A percentile compares a stretch with the other conserved stretches of the same genome.
Conservation (phyloP, 2,888 invertebrate species). For the Bruchidius siliquastri region DNA sequence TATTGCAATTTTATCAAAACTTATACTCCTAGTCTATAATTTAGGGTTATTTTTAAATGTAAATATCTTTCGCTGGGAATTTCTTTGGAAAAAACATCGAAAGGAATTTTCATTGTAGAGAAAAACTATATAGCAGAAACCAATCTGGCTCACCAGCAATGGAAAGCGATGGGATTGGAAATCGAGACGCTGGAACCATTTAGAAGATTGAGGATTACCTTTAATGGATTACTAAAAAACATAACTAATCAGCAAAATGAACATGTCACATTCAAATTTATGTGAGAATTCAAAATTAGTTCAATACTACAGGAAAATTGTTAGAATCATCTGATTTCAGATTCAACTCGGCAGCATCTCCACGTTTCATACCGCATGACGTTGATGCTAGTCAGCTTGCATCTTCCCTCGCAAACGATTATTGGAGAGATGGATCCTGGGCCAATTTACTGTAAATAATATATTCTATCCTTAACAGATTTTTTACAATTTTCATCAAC, state of each 20-base stretch:
- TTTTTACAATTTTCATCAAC: neutral
- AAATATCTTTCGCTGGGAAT: no score
- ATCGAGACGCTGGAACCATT: conserved; percentile 60
- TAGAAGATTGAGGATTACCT: conserved; percentile 59
- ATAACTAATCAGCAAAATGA: conserved; percentile 43
- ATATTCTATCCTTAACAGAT: neutral
- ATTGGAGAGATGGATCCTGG: conserved; percentile 58
- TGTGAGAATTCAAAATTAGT: conserved; percentile 48
- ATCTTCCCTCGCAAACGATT: conserved; percentile 53
- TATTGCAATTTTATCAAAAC: no score
- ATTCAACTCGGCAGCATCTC: conserved; percentile 52
- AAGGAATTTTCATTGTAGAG: conserved; percentile 6
- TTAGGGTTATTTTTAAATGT: no score
- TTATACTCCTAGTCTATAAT: no score
- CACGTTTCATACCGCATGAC: conserved; percentile 53
- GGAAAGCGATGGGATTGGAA: conserved; percentile 58
- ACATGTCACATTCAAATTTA: conserved; percentile 55
- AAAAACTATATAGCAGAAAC: conserved; percentile 9
- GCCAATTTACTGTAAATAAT: conserved; percentile 47
- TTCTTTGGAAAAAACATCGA: no score
- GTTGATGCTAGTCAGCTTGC: conserved; percentile 54
- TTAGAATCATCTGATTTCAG: conserved; percentile 43
- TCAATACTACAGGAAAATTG: conserved; percentile 1
- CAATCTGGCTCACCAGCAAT: conserved; percentile 45
- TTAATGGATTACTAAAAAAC: conserved; percentile 62